phyloP scores from a whole-genome alignment of 2,113 vertebrate species.

The Sinosuthora webbiana region DNA sequence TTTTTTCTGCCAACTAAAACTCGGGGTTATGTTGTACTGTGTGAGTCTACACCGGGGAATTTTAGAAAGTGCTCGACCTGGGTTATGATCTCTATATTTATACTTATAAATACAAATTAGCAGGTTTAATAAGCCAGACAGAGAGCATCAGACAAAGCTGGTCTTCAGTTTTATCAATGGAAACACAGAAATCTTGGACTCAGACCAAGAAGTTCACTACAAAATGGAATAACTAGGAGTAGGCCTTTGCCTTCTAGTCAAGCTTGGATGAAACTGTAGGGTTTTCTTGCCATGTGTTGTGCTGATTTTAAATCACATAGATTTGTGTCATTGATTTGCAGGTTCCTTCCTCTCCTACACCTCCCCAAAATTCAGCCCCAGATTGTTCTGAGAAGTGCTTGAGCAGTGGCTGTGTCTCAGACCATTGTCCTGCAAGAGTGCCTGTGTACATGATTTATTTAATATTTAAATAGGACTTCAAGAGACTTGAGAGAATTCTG shows the following conservation, averaged over 20 bases:
- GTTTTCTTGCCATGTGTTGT: not conserved
- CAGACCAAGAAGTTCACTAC: not conserved
- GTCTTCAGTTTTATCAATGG: not conserved
- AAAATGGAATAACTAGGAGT: not conserved
- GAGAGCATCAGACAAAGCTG: not conserved
- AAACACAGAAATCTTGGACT: not conserved
- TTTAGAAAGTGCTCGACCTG: not conserved
- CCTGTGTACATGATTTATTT: not conserved
- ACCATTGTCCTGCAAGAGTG: not conserved
- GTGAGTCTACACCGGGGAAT: not conserved
- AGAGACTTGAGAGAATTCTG: not conserved
- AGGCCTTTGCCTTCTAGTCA: not conserved
- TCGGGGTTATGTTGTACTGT: not conserved
- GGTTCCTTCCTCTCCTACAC: not conserved
- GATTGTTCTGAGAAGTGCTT: not conserved
- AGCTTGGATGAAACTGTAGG: not conserved
- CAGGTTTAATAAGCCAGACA: conserved; percentile 7
- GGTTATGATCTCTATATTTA: not conserved
- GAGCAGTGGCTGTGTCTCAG: not conserved
- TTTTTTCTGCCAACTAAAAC: conserved; percentile 36
- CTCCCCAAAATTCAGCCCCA: not conserved
- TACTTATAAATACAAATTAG: conserved; percentile 23
- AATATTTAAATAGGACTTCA: not conserved
- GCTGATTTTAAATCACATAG: not conserved
- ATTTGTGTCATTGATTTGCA: accelerated